Evolutionary conservation across 2,113 vertebrate species (phyloP), one percentile per base, ranked within the genome.

Genomic region (Vicugna pacos): DNA sequence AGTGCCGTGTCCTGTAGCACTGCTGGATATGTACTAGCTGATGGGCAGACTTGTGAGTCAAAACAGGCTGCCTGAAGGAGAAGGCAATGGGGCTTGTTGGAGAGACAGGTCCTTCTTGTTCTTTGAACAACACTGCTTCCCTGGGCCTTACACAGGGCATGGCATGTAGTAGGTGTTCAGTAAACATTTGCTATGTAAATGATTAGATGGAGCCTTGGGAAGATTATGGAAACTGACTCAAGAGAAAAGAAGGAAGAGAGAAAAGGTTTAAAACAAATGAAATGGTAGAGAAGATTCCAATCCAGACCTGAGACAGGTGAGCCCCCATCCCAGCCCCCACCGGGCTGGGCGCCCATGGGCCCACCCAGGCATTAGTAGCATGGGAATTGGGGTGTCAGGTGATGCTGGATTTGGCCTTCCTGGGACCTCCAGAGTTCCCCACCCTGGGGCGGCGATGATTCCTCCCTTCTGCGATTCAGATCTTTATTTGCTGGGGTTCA

Each of bases 401-500:
- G 20, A 77, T 2, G 12, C 28, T 19, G 30, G 52, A 19, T 4
- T n/a, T 58, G 30, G 38, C 48, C 82, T 87, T 82, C 54, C 58
- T 2, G 46, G 69, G 75, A 73, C 69, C 91, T 92, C 84, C 5
- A 24, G 94, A 67, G 94, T 42, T 77, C 54, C 94, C 89, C 91
- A 22, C 70, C 92, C 89, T 24, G 7, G n/a, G 67, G 81, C 85
- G 50, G 28, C 0, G 11, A 50, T 73, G 94, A 85, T n/a, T 65
- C 91, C 14, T 72, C 52, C 81, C 65, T 48, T 69, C 65, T 88
- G 84, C 50, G 48, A 96, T 96, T 93, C 13, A 50, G 67, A 89
- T 97, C 96, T 97, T 96, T 95, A 95, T 76, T 87, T 52, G 85
- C 73, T 93, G 82, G 86, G 64, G 79, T 86, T 92, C 67, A 26